Conservation (phyloP, 2,888 invertebrate species). For the Eupithecia exiguata region DNA sequence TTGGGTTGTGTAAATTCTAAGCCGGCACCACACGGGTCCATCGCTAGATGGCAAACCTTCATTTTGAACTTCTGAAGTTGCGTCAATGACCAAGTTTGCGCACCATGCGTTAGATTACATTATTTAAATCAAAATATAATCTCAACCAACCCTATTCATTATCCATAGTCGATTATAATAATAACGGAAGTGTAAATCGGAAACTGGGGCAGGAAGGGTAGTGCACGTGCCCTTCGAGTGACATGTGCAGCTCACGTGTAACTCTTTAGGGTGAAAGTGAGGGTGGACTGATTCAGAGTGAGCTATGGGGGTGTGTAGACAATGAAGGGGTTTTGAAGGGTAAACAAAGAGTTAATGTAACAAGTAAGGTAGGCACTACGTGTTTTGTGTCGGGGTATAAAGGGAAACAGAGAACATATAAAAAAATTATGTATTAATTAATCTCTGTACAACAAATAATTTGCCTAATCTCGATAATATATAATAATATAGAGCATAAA, state of each 20-base stretch:
- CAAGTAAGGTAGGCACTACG: neutral
- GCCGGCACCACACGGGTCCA: too few species aligned
- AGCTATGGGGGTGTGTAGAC: neutral
- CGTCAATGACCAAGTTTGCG: too few species aligned
- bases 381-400: neutral
- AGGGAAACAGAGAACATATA: neutral
- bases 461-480: too few species aligned
- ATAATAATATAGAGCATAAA: too few species aligned
- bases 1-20: too few species aligned
- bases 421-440: too few species aligned
- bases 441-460: too few species aligned
- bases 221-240: conserved; percentile 2
- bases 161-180: conserved; percentile 18
- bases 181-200: conserved; percentile 33
- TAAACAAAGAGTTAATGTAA: neutral
- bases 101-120: too few species aligned
- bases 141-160: neutral
- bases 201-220: conserved; percentile 24
- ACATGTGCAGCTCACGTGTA: conserved; percentile 1
- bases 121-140: neutral
- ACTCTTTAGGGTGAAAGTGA: conserved; percentile 10
- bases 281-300: neutral
- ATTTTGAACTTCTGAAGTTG: too few species aligned
- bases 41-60: too few species aligned
- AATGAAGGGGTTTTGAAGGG: conserved; percentile 1